Percentiles rank a stretch among this genome's conserved stretches.
Conservation (phyloP, 1,140 invertebrate genomes). For the Subanguina moxae region DNA sequence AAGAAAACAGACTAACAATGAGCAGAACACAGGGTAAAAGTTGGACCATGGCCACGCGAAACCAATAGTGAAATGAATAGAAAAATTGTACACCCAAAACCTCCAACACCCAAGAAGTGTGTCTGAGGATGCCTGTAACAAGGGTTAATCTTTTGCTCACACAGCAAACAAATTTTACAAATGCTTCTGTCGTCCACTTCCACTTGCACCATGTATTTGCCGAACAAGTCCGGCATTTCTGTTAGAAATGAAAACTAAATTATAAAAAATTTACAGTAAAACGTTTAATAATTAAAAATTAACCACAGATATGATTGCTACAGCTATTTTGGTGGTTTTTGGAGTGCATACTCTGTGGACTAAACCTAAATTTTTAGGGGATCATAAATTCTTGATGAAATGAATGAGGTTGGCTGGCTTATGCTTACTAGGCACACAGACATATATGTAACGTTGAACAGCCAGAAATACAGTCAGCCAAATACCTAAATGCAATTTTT, state of each 20-base stretch:
- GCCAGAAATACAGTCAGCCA: slow-evolving; percentile 49
- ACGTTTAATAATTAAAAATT: slow-evolving; percentile 6
- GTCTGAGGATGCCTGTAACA: slow-evolving; percentile 14
- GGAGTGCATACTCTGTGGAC: slow-evolving; percentile 50
- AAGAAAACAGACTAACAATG: slow-evolving; percentile 34
- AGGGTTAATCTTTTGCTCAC: no score
- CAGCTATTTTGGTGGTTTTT: slow-evolving; percentile 34
- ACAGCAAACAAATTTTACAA: slow-evolving; percentile 11
- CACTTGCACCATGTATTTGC: slow-evolving; percentile 39
- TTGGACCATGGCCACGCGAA: slow-evolving; percentile 45
- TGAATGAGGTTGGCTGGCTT: no score
- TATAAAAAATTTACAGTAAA: not conserved
- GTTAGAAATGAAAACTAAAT: slow-evolving; percentile 47
- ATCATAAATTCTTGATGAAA: not conserved
- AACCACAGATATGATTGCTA: slow-evolving; percentile 43
- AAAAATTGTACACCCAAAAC: slow-evolving; percentile 43
- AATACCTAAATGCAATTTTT: slow-evolving; percentile 6
- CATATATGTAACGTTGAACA: slow-evolving; percentile 53
- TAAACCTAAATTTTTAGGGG: not conserved
- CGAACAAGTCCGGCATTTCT: slow-evolving; percentile 47
- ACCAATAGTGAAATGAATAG: slow-evolving; percentile 46
- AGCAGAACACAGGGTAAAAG: slow-evolving; percentile 47
- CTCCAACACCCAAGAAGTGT: slow-evolving; percentile 42
- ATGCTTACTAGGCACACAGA: slow-evolving; percentile 46
- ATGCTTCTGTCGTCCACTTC: slow-evolving; percentile 16